phyloP scores from a whole-genome alignment of 2,888 invertebrate species.

The Caenorhabditis sp. region DNA sequence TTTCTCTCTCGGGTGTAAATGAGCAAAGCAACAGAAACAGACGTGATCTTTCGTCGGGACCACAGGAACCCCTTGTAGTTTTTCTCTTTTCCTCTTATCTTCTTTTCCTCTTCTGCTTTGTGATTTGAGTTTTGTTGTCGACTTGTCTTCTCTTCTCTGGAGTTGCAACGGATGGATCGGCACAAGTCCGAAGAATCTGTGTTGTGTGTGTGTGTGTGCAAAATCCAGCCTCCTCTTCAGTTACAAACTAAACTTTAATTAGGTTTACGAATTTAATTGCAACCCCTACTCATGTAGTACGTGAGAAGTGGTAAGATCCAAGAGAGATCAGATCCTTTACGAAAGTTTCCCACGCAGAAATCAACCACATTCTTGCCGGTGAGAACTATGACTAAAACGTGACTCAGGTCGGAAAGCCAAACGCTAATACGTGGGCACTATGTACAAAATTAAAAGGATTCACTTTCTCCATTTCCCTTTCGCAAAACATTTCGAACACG shows the following conservation, averaged over 20 bases:
- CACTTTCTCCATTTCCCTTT: not conserved
- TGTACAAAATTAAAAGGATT: not conserved
- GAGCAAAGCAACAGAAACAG: constrained; percentile 19
- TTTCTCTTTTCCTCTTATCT: not conserved
- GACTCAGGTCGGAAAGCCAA: not conserved
- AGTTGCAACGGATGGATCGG: not conserved
- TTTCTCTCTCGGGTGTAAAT: constrained; percentile 27
- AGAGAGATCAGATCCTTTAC: not conserved
- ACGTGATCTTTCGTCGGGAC: constrained; percentile 20
- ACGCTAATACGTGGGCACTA: not conserved
- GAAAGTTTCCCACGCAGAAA: constrained; percentile 7
- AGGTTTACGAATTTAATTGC: constrained; percentile 43
- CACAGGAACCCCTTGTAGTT: no score
- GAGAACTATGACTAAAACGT: not conserved
- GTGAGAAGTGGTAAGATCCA: constrained; percentile 4
- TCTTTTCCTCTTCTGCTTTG: not conserved
- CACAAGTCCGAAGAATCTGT: not conserved
- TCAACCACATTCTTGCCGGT: not conserved
- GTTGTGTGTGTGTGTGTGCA: not conserved
- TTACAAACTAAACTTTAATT: constrained; percentile 42
- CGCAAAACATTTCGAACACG: not conserved
- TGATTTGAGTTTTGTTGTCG: constrained; percentile 38
- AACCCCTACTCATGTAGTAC: constrained; percentile 15
- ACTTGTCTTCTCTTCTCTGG: not conserved
- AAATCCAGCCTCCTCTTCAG: no score